Percentiles rank a stretch among this genome's conserved stretches.
Conservation (phyloP, 1,140 invertebrate species). For the Vollenhovia emeryi region DNA sequence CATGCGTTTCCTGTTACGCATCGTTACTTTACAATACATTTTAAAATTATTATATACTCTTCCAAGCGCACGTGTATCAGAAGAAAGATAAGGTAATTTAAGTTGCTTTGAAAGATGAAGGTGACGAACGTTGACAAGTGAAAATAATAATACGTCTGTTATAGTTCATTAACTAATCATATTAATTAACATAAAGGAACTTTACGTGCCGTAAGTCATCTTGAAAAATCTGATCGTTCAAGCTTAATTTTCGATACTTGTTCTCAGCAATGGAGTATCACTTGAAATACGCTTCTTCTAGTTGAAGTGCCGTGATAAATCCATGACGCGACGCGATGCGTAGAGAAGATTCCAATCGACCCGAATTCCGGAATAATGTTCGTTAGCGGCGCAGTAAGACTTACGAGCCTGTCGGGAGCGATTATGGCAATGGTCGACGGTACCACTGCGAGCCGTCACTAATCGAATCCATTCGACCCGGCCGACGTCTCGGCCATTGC, state of each 20-base stretch:
- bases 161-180: too few species aligned
- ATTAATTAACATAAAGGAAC: background rate
- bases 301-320: background rate
- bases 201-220: background rate
- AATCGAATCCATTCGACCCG: conserved; percentile 66
- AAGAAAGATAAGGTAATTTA: background rate
- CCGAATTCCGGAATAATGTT: conserved; percentile 57
- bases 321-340: background rate
- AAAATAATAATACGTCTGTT: background rate
- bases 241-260: background rate
- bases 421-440: conserved; percentile 59
- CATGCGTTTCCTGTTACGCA: background rate
- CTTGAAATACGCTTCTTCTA: background rate
- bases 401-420: conserved; percentile 68
- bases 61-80: background rate
- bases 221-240: background rate
- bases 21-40: background rate
- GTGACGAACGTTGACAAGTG: background rate
- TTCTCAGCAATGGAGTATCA: background rate
- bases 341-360: conserved; percentile 56
- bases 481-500: conserved; percentile 22
- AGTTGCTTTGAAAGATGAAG: background rate
- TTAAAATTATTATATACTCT: background rate
- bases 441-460: conserved; percentile 50
- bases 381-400: conserved; percentile 61